Evolutionary conservation across 2,888 invertebrate genomes (phyloP).

Genomic region (Xestia xanthographa): DNA sequence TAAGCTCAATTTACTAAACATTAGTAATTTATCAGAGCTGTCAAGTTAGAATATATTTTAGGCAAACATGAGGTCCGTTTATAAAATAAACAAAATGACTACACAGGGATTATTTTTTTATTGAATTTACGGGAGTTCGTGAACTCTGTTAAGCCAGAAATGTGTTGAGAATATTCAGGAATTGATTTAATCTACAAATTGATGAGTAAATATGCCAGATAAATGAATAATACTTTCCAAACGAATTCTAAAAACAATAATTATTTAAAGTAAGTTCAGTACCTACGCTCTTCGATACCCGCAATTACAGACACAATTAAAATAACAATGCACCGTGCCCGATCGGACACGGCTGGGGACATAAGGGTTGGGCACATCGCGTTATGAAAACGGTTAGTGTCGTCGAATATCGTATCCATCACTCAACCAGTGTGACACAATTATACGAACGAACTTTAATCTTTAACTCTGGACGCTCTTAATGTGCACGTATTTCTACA

Average conservation of each 20-base stretch:
- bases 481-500: no score
- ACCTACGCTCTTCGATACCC: no score
- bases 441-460: no score
- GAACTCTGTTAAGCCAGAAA: not conserved
- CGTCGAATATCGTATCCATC: no score
- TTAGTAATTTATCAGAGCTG: conserved; percentile 63
- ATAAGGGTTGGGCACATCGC: not conserved
- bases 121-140: conserved; percentile 19
- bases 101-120: conserved; percentile 27
- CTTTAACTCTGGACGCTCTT: no score
- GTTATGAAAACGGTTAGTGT: not conserved
- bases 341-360: no score
- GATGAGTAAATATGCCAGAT: not conserved
- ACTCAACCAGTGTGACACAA: not conserved
- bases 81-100: conserved; percentile 26
- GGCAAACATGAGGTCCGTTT: conserved; percentile 6
- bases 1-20: conserved; percentile 52
- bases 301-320: no score
- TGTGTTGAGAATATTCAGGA: not conserved
- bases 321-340: no score
- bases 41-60: conserved; percentile 41
- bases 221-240: not conserved
- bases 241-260: not conserved
- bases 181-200: not conserved
- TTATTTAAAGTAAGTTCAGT: not conserved